These are phyloP conservation scores for Tricholaema leucomelas DNA, from an alignment of 2,113 vertebrate species.

Conservation along the genomic window DNA sequence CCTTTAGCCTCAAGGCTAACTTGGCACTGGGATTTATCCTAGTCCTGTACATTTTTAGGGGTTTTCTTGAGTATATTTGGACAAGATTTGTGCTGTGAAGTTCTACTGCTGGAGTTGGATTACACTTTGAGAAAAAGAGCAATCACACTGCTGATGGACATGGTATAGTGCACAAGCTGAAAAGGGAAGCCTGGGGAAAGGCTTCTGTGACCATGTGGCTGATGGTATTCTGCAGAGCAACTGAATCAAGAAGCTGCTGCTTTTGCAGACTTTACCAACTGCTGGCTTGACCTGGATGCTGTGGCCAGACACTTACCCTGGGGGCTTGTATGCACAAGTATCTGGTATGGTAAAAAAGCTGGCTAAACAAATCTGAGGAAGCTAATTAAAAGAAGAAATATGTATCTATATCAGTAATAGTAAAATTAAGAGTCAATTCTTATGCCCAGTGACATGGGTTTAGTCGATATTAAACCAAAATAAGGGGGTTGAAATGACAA, in stretches of 20 bases:
- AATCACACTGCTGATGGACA: rapidly evolving
- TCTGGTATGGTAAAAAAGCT: neutral
- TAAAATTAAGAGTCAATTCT: neutral
- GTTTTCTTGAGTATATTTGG: neutral
- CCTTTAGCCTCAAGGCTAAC: neutral
- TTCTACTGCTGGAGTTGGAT: neutral
- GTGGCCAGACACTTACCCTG: neutral
- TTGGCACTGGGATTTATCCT: neutral
- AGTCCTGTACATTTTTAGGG: neutral
- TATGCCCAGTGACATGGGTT: neutral
- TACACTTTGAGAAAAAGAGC: neutral
- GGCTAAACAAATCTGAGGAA: neutral
- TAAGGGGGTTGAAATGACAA: neutral
- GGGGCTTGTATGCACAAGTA: too few species aligned
- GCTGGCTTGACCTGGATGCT: neutral
- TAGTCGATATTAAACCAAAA: neutral
- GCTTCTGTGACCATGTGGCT: rapidly evolving
- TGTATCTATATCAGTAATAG: neutral
- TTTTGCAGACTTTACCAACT: rapidly evolving
- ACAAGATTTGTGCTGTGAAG: neutral
- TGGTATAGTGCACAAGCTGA: neutral
- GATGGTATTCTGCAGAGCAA: neutral
- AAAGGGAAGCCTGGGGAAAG: neutral
- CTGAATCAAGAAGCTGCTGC: neutral
- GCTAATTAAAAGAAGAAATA: neutral